These are phyloP conservation scores for Pemphigus obesinymphae DNA, from an alignment of 1,140 invertebrate genomes.

Conservation along the genomic window DNA sequence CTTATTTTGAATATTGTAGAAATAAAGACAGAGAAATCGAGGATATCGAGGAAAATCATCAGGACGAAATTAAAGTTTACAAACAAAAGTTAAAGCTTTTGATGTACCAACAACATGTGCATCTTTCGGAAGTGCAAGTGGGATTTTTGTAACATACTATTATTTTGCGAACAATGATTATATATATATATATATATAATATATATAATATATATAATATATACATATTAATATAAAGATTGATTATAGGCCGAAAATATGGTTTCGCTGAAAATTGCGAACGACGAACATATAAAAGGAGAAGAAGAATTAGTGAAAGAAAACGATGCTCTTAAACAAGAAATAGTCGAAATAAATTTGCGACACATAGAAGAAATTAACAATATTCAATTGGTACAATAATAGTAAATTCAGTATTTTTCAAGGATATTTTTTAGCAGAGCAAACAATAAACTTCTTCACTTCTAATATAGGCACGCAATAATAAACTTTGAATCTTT, in stretches of 20 bases:
- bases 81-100: constrained; percentile 91
- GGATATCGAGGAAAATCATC: constrained; percentile 78
- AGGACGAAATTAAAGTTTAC: constrained; percentile 78
- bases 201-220: too few species aligned
- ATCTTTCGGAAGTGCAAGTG: constrained; percentile 67
- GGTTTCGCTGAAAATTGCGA: constrained; percentile 67
- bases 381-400: constrained; percentile 58
- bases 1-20: constrained; percentile 51
- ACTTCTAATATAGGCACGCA: too few species aligned
- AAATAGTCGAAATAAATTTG: constrained; percentile 67
- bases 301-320: constrained; percentile 74
- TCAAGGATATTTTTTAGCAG: too few species aligned
- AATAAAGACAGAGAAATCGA: constrained; percentile 85
- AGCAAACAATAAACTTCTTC: too few species aligned
- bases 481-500: too few species aligned
- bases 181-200: too few species aligned
- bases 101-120: constrained; percentile 84
- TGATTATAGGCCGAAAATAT: constrained; percentile 64
- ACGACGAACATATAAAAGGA: constrained; percentile 68
- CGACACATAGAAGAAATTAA: constrained; percentile 63
- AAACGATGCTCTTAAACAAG: constrained; percentile 68
- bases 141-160: too few species aligned
- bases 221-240: too few species aligned
- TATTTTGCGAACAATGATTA: too few species aligned
- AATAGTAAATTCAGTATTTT: too few species aligned